Evolutionary conservation across 2,888 invertebrate species (phyloP), one percentile per base, ranked within the genome.

Genomic region (Diplolepis rosae): DNA sequence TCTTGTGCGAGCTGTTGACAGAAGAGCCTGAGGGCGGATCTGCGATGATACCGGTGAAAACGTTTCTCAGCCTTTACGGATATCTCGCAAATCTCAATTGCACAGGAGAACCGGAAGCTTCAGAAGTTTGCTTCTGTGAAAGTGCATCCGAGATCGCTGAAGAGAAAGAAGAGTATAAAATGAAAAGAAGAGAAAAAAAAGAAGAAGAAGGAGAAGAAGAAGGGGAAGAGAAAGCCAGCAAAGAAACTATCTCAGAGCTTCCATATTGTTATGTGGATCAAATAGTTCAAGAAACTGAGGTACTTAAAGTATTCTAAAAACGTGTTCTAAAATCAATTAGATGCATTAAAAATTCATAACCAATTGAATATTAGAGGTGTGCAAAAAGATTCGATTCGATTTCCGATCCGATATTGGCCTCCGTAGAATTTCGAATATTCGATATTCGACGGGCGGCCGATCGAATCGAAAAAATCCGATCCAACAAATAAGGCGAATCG

Each of bases 21-120:
- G 93, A 94, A 74, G 95, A 96, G 83, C 94, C 95, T 0, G 95
- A 95, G 75, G 96, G 96, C 11, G 95, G 95, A 0, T 93, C 94
- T 0, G 93, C 95, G 0, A 92, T 93, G 79, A 93, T 96, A 66
- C 91, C 93, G 0, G 87, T 92, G 22, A 89, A 91, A 61, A 90
- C 91, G 54, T 94, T 95, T 83, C 84, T 92, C 15, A 88, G 87
- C 54, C 90, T 93, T 69, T 87, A 85, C 77, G 80, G 73, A 72
- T 86, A 83, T 72, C 82, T 87, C 51, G 87, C 85, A 13, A 70
- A 73, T 67, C 83, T 87, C 76, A 82, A 86, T 73, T 85, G 87
- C 75, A 76, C 82, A 54, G 82, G 82, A 28, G 70, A 76, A 56
- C 61, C 75, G 39, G 18, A 65, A 68, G 30, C 73, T 42, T 13